Evolutionary conservation across 2,888 invertebrate species (phyloP), one percentile per base, ranked within the genome.

Genomic region (Cephonodes hylas): DNA sequence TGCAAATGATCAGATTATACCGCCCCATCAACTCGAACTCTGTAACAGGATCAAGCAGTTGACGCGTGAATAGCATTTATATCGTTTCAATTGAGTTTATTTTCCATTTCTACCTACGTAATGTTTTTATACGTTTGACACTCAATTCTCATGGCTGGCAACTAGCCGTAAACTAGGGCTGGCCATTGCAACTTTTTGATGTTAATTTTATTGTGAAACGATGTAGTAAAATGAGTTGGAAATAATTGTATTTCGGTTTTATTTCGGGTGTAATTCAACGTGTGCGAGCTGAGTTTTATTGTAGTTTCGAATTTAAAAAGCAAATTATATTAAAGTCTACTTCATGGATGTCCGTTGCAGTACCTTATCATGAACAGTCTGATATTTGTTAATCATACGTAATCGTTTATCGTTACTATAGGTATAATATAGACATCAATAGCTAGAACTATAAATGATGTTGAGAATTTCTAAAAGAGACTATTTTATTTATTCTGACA

Each of bases 1-100:
- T 77, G 74, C 79, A 86, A 88, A 87, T 88, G 85, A 89, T 87
- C 86, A 83, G 88, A 84, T 89, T 88, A 88, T 82, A 80, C 77
- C 85, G 88, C 81, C 75, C 86, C 87, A 89, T 88, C 83, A 86
- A 84, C 79, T 81, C 82, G 80, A 80, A 81, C 78, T 80, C 81
- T 85, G 85, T 86, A 86, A 88, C 81, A 83, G 86, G 88, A 87
- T 90, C 80, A 85, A 82, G 75, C 82, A 86, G 81, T 83, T 84
- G 86, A 84, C 80, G 86, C 83, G 85, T 84, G 83, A 85, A 86
- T 81, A 81, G 84, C 85, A 83, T 80, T 83, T 83, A 83, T 82
- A 83, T 77, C 75, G 82, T 83, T 82, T 85, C 84, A 83, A 53
- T 83, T 81, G 81, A 81, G 76, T 80, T 83, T 79, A 81, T 73